Conservation (phyloP, 2,113 vertebrate genomes). For the Muscicapa adusta region DNA sequence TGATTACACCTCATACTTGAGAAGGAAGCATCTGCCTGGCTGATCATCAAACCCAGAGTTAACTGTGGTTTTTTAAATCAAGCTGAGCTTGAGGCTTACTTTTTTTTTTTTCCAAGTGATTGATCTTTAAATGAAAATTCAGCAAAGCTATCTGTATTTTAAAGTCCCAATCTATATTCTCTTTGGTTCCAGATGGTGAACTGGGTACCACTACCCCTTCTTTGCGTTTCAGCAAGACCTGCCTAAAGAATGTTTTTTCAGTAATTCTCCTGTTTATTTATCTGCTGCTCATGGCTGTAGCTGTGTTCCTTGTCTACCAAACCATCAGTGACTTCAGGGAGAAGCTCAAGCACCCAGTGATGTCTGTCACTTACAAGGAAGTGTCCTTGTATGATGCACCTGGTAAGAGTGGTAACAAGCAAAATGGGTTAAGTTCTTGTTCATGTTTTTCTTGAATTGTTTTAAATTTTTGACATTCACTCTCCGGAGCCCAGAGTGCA, state of each 20-base stretch:
- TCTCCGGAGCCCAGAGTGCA: not conserved
- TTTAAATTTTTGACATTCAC: not conserved
- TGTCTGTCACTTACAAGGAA: conserved; percentile 96
- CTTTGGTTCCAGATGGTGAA: conserved; percentile 73
- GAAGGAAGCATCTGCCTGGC: not conserved
- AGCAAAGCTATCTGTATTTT: not conserved
- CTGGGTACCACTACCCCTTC: conserved; percentile 57
- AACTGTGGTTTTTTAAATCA: not conserved
- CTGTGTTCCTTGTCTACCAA: conserved; percentile 93
- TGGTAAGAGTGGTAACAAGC: conserved; percentile 71
- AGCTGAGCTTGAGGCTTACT: not conserved
- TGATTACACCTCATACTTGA: not conserved
- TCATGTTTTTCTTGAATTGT: not conserved
- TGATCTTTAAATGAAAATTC: not conserved
- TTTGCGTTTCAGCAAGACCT: conserved; percentile 84
- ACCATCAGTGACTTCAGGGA: conserved; percentile 92
- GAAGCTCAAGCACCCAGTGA: conserved; percentile 92
- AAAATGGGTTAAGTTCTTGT: not conserved
- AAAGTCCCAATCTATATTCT: not conserved
- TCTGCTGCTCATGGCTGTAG: conserved; percentile 88
- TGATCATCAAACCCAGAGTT: not conserved
- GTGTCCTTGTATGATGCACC: conserved; percentile 87
- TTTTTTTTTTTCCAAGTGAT: not conserved
- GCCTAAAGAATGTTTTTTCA: conserved; percentile 91
- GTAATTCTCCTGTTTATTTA: conserved; percentile 92